Evolutionary conservation across 2,888 invertebrate genomes (phyloP).

Genomic region (Cerastoderma edule): DNA sequence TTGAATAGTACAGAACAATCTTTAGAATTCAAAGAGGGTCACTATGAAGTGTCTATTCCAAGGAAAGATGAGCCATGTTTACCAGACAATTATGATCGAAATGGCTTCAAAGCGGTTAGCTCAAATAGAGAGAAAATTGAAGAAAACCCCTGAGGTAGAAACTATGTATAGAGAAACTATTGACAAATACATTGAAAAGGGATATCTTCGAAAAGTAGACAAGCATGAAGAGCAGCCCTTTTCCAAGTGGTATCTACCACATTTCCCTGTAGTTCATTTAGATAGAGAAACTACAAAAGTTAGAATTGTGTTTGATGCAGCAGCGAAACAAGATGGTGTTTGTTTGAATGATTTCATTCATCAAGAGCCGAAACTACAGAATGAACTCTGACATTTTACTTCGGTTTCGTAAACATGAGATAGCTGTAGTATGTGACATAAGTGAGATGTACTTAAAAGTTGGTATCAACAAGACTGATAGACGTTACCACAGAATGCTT

Average conservation of each 20-base stretch:
- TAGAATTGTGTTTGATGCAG: conserved; percentile 61
- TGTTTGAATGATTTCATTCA: conserved; percentile 49
- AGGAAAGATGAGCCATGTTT: conserved; percentile 30
- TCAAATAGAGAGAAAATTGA: conserved; percentile 44
- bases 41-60: conserved; percentile 38
- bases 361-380: conserved; percentile 62
- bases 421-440: conserved; percentile 55
- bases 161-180: conserved; percentile 36
- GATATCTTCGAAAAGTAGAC: conserved; percentile 40
- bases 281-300: conserved; percentile 49
- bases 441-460: conserved; percentile 50
- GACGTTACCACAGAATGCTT: conserved; percentile 40
- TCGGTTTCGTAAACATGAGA: conserved; percentile 42
- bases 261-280: conserved; percentile 48
- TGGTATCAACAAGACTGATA: conserved; percentile 15
- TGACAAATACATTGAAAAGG: conserved; percentile 43
- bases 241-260: conserved; percentile 54
- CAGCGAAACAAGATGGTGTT: conserved; percentile 35
- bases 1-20: not conserved
- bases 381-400: conserved; percentile 55
- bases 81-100: conserved; percentile 2
- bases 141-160: conserved; percentile 28
- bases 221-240: not conserved
- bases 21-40: not conserved
- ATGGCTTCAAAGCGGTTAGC: conserved; percentile 35